Conservation (phyloP, 2,797 vertebrate species). For the Carapus acus region DNA sequence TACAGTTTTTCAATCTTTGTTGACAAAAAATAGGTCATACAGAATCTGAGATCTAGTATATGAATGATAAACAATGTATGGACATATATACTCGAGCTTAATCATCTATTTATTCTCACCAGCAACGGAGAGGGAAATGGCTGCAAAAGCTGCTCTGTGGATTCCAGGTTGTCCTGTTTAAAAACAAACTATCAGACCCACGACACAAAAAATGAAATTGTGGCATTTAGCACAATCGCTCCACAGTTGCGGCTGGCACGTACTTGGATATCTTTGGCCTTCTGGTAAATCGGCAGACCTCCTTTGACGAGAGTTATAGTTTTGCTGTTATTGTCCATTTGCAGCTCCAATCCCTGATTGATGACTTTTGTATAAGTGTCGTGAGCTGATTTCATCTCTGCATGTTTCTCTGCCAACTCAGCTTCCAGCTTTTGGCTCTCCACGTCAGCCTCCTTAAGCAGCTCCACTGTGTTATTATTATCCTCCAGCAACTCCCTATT, state of each 20-base stretch:
- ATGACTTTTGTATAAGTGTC: constrained; percentile 18
- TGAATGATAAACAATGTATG: no score
- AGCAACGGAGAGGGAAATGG: constrained; percentile 51
- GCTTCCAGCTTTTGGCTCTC: constrained; percentile 24
- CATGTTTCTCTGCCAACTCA: not conserved
- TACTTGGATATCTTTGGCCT: constrained; percentile 53
- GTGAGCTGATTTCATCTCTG: constrained; percentile 28
- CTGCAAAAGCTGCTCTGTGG: constrained; percentile 75
- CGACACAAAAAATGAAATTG: not conserved
- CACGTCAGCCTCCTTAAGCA: constrained; percentile 64
- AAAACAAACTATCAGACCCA: not conserved
- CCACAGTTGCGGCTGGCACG: constrained; percentile 16
- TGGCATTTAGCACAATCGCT: not conserved
- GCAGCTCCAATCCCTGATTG: not conserved
- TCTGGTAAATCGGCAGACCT: constrained; percentile 15
- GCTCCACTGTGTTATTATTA: constrained; percentile 69
- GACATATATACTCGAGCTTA: no score
- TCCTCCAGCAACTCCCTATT: constrained; percentile 42
- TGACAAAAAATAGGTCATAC: no score
- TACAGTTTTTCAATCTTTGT: no score
- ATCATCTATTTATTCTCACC: constrained; percentile 62
- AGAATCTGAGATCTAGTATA: no score
- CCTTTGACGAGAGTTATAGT: constrained; percentile 43
- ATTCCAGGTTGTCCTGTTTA: constrained; percentile 72
- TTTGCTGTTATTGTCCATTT: constrained; percentile 34